Base-by-base conservation (phyloP, 1,140 invertebrate genomes). In the Drosophila bocki region DNA sequence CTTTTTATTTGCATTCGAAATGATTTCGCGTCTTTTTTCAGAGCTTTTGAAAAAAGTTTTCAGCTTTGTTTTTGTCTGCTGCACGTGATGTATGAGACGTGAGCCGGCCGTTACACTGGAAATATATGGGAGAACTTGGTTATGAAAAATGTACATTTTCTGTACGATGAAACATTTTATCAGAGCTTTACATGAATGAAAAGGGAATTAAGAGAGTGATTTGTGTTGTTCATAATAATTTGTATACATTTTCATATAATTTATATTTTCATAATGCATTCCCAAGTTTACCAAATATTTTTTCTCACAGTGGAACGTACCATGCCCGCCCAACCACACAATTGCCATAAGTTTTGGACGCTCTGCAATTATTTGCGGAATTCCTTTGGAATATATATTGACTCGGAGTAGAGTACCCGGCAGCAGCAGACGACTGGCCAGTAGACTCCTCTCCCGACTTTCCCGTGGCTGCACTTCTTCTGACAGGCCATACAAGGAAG, bases 371-470 rank as follows among this genome's bases (percentile, higher is more conserved):
- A 91, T 91, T 91, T 91, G 88, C 75, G 83, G 88, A 91, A 91
- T 91, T 91, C 88, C 87, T 91, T 91, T 75, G 65, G 87, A 91
- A 91, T 91, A 91, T 91, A 91, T 91, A 91, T 91, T 91, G 87
- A 91, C 87, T 91, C 83, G 65, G 65, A 65, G 19, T 84, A 44
- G 65, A 71, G 57, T 80, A 44, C 58, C 58, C 47, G 76, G 59
- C 62, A 54, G 74, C 42, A 68, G 80, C 47, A 53, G 50, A 53
- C 60, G 74, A 74, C 62, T 69, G 19, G 15, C 42, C 50, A 41
- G 44, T 35, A 33, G 51, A 51, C 67, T 48, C 26, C 33, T 37
- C 69, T 69, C 9, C 65, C 60, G 77, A 69, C 63, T 67, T 53
- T 77, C 64, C 74, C 42, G 26, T 47, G 19, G 64, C 58, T 53